Evolutionary conservation across 2,113 vertebrate species (phyloP).

Genomic region (Daboia siamensis): DNA sequence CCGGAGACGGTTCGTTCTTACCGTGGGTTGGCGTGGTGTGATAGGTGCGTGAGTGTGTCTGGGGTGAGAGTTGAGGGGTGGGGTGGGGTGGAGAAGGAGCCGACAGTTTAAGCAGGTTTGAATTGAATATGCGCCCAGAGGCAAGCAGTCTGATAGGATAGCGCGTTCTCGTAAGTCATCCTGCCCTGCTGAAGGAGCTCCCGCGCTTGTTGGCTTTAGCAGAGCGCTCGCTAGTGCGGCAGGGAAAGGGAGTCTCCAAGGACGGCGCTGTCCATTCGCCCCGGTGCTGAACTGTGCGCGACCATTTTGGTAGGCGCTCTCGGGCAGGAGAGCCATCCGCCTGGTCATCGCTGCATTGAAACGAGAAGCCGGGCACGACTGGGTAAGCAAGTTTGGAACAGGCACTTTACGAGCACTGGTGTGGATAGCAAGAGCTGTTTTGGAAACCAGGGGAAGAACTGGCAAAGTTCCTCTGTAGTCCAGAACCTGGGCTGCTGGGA

Average conservation of each 20-base stretch:
- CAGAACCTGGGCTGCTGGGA: neutral
- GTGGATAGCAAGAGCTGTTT: slow-evolving; percentile 11
- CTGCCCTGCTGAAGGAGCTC: slow-evolving; percentile 56
- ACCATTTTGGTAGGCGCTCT: slow-evolving; percentile 47
- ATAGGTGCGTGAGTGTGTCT: neutral
- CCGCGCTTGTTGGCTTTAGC: slow-evolving; percentile 43
- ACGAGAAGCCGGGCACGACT: neutral
- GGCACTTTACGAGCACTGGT: neutral
- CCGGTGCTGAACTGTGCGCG: slow-evolving; percentile 67
- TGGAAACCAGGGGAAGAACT: slow-evolving; percentile 27
- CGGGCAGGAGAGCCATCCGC: neutral
- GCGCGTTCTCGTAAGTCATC: slow-evolving; percentile 65
- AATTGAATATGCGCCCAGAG: slow-evolving; percentile 72
- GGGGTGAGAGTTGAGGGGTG: slow-evolving; percentile 17
- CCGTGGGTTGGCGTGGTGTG: slow-evolving; percentile 35
- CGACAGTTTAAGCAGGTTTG: slow-evolving; percentile 66
- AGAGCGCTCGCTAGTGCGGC: slow-evolving; percentile 51
- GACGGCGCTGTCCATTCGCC: slow-evolving; percentile 64
- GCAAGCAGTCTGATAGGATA: slow-evolving; percentile 70
- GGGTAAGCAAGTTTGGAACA: slow-evolving; percentile 35
- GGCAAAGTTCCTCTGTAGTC: neutral
- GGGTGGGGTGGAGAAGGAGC: slow-evolving; percentile 50
- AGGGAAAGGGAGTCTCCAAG: slow-evolving; percentile 45
- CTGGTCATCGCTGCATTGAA: neutral
- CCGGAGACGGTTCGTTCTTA: slow-evolving; percentile 22